Base-by-base conservation (phyloP, 2,888 invertebrate genomes). In the Morpho helenor region DNA sequence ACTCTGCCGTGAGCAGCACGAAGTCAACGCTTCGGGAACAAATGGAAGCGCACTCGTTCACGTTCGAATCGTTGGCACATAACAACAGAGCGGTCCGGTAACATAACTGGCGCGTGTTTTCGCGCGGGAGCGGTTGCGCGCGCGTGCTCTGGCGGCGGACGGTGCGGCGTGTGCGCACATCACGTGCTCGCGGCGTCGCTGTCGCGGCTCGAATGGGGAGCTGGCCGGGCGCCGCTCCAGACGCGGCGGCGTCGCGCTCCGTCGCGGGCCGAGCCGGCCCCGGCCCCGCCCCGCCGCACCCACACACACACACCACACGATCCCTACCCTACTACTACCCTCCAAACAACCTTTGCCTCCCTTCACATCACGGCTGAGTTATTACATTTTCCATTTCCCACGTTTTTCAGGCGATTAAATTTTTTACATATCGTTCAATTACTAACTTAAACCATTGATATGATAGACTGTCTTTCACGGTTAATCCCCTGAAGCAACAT, bases 11-110 rank as follows among this genome's bases (percentile, higher is more conserved):
- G 66, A 65, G 64, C 66, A 64, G 62, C 63, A 72, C 71, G 70
- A 71, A 71, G 71, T 86, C 84, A 87, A 77, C 87, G 87, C 76
- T 87, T 84, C 65, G 87, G 87, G 77, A 85, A 86, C 75, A 84
- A 75, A 75, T 81, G 80, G 70, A 83, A 78, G 71, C 77, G 81
- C 83, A 85, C 84, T 76, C 78, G 83, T 80, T 86, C 80, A 87
- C 83, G 80, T 80, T 74, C 76, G 73, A 75, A 77, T 72, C 73
- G 80, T 76, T 75, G 78, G 80, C 82, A 84, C 86, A 87, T 82
- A 78, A 83, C 82, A 80, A 75, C 77, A 72, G 80, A 66, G 68
- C 71, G 82, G 81, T 80, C 75, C 76, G 85, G 85, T 77, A 80
- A 84, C 87, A 86, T 87, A 77, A 85, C 85, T 84, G 80, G 79